Evolutionary conservation across 2,797 vertebrate genomes (phyloP), one percentile per base, ranked within the genome.

Genomic region (Balearica regulorum): DNA sequence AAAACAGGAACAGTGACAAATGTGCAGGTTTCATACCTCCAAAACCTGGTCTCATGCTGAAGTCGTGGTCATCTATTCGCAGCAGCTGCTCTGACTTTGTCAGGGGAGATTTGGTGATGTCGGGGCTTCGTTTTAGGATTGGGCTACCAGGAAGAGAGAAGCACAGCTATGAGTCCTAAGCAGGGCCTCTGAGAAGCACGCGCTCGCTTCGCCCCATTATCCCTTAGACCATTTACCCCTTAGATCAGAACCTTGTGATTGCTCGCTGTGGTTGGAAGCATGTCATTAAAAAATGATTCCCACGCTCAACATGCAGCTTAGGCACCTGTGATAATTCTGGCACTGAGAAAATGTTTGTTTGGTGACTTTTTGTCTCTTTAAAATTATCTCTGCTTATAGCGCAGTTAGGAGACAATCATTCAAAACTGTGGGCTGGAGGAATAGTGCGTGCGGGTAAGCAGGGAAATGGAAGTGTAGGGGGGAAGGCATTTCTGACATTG

Each of bases 1-100:
- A 53, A 58, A 94, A 69, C 43, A 61, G 2, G 1, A 54, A 10
- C n/a, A 57, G 37, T 11, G 16, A 16, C 10, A 33, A 35, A n/a
- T 8, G 10, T 7, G 28, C 6, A 13, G 0, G 0, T 49, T 85
- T 58, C 98, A 64, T 98, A 99, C 99, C 99, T 99, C 99, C 99
- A 87, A 99, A 99, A 6, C 99, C 99, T 9, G 99, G 99, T 66
- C 99, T 99, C 99, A 99, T 99, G 97, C 99, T 99, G 97, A 99
- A 99, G 72, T 99, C 99, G 3, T 99, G 99, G 96, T 99, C 99
- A 0, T 99, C 99, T 98, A 99, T 99, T 98, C 99, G 98, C 95
- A 99, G 98, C 82, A 99, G 99, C 95, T 99, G 99, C 94, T 99
- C 99, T 17, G 99, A 99, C 95, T 99, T 99, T 6, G 98, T 99